Conservation (phyloP, 2,113 vertebrate species). For the Pelodiscus sinensis region DNA sequence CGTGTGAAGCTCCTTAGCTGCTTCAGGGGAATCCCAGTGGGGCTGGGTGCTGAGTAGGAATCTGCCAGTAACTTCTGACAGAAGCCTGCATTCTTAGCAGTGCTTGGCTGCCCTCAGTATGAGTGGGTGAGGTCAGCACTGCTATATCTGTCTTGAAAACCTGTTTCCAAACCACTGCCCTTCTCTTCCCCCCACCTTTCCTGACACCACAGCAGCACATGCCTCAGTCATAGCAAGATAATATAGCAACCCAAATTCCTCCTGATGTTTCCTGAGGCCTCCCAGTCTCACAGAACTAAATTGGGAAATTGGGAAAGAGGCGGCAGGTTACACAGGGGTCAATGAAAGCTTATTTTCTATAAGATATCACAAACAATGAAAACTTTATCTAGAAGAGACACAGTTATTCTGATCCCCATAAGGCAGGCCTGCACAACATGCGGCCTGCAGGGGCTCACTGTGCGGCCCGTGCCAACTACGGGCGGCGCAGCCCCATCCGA, state of each 20-base stretch:
- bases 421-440: too few species aligned
- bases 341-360: not conserved
- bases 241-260: not conserved
- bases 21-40: slow-evolving; percentile 33
- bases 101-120: slow-evolving; percentile 12
- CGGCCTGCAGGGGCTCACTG: too few species aligned
- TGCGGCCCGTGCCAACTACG: too few species aligned
- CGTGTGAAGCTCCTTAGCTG: not conserved
- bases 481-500: too few species aligned
- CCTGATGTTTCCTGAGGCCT: not conserved
- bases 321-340: not conserved
- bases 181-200: not conserved
- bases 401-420: not conserved
- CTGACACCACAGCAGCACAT: not conserved
- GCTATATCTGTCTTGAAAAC: slow-evolving; percentile 20
- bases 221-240: not conserved
- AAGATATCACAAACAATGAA: not conserved
- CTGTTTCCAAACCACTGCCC: slow-evolving; percentile 4
- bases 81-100: not conserved
- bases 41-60: slow-evolving; percentile 12
- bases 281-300: not conserved
- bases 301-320: not conserved
- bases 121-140: not conserved
- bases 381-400: not conserved
- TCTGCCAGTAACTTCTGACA: slow-evolving; percentile 36